A percentile compares a stretch with the other conserved stretches of the same genome.
Evolutionary conservation across 2,113 vertebrate genomes (phyloP).

Genomic region (Chloropsis hardwickii): DNA sequence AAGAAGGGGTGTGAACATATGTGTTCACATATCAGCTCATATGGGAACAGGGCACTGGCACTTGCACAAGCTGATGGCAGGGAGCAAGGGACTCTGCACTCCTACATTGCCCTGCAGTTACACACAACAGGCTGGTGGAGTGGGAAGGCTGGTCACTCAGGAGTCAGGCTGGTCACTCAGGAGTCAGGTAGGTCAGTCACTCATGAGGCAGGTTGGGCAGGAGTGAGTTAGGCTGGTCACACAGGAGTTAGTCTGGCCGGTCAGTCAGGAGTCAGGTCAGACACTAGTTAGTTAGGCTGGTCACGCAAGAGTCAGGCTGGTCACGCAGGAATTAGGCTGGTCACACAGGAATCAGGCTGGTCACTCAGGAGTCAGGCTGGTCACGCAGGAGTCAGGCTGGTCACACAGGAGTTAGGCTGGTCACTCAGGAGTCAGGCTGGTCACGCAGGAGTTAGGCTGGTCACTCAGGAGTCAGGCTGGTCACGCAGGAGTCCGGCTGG

Average conservation of each 20-base stretch:
- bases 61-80: neutral
- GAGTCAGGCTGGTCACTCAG: neutral
- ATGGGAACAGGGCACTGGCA: neutral
- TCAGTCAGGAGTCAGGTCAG: neutral
- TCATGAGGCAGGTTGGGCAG: too few relatives aligned
- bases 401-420: neutral
- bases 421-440: neutral
- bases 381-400: neutral
- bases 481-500: neutral
- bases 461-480: neutral
- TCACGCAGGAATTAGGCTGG: neutral
- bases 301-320: neutral
- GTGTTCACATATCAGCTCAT: neutral
- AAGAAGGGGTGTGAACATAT: too few relatives aligned
- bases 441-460: neutral
- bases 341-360: neutral
- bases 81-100: neutral
- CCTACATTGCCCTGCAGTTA: neutral
- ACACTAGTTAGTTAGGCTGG: too few relatives aligned
- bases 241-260: neutral
- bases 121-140: neutral
- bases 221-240: neutral
- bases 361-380: neutral
- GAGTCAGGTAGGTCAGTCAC: neutral
- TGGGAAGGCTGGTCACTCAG: neutral